A percentile compares a stretch with the other conserved stretches of the same genome.
Evolutionary conservation across 2,888 invertebrate species (phyloP).

Genomic region (Gymnosoma rotundatum): DNA sequence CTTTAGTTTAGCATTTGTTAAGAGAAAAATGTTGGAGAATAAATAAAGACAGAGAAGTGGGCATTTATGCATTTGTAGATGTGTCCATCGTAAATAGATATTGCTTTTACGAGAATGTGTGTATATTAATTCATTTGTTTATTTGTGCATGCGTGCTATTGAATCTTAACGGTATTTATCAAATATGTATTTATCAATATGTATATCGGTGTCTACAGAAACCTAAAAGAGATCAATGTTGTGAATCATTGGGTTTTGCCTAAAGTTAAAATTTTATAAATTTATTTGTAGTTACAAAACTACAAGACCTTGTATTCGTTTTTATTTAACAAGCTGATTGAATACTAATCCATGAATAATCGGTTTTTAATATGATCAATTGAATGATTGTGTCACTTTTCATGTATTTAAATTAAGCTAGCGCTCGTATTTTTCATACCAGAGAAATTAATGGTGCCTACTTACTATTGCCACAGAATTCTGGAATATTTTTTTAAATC

Average conservation of each 20-base stretch:
- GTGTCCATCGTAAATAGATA: slow-evolving; percentile 15
- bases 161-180: slow-evolving; percentile 36
- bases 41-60: neutral
- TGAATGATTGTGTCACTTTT: slow-evolving; percentile 21
- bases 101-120: neutral
- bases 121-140: neutral
- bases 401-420: neutral
- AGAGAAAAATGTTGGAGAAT: slow-evolving; percentile 20
- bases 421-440: no score
- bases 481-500: no score
- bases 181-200: neutral
- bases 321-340: slow-evolving; percentile 10
- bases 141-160: neutral
- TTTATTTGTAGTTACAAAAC: slow-evolving; percentile 21
- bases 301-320: slow-evolving; percentile 44
- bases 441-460: no score
- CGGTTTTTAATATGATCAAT: neutral
- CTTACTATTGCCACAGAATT: no score
- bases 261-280: neutral
- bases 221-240: neutral
- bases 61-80: neutral
- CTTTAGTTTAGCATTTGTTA: slow-evolving; percentile 9
- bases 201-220: slow-evolving; percentile 22
- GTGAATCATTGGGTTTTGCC: neutral
- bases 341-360: slow-evolving; percentile 60